Conservation (phyloP, 2,113 vertebrate species). For the Ophiodon elongatus region DNA sequence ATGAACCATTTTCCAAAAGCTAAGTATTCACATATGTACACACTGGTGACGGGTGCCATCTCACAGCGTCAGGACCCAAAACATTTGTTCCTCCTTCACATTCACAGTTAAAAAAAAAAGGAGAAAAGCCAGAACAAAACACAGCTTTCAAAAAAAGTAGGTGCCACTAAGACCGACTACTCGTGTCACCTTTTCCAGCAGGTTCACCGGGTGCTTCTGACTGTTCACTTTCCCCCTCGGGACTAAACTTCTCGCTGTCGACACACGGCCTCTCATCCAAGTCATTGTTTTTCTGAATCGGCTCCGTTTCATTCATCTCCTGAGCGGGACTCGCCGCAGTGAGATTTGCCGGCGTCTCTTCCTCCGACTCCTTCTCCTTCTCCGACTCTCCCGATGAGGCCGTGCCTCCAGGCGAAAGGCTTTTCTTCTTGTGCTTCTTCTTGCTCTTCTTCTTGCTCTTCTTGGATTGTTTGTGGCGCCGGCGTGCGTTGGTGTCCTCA, state of each 20-base stretch:
- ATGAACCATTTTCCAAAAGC: not conserved
- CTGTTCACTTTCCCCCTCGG: constrained; percentile 12
- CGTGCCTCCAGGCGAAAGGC: constrained; percentile 27
- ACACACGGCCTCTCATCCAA: not conserved
- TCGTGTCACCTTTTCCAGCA: not conserved
- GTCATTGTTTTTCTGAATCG: constrained; percentile 1
- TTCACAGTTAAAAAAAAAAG: not conserved
- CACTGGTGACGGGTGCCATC: not conserved
- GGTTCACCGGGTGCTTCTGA: constrained; percentile 9
- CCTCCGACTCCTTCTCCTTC: constrained; percentile 48
- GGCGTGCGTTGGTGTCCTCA: constrained; percentile 29
- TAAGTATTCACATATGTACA: constrained; percentile 37
- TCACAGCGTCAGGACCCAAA: too few species aligned
- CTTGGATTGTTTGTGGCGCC: constrained; percentile 80
- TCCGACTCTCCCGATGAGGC: constrained; percentile 76
- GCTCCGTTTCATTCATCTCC: constrained; percentile 7
- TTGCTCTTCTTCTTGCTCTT: constrained; percentile 85
- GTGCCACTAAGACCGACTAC: not conserved
- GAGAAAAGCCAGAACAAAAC: not conserved
- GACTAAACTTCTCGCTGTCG: not conserved
- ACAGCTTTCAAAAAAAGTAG: not conserved
- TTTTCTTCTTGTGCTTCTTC: constrained; percentile 84
- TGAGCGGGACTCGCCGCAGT: constrained; percentile 7
- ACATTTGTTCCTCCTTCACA: not conserved
- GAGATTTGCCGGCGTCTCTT: constrained; percentile 11